Conservation (phyloP, 2,113 vertebrate genomes). For the Lepisosteus oculatus region DNA sequence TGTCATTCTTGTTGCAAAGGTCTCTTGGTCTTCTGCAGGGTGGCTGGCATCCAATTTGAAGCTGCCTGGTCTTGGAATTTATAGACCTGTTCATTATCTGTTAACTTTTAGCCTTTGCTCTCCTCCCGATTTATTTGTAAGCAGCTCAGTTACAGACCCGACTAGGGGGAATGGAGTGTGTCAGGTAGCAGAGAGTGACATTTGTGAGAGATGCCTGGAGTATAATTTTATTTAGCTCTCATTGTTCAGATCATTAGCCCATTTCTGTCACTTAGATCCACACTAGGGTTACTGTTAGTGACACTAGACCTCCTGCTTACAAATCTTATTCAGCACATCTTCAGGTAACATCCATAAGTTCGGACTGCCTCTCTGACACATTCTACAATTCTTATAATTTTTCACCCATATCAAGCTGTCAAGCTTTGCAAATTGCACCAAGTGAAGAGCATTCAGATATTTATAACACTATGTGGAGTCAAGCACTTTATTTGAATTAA, state of each 20-base stretch:
- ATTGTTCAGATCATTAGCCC: slow-evolving; percentile 6
- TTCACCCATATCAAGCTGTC: slow-evolving; percentile 3
- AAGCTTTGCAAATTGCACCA: neutral
- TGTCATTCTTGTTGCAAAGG: neutral
- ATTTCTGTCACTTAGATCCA: slow-evolving; percentile 19
- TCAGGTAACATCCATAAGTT: neutral
- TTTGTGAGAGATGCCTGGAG: slow-evolving; percentile 16
- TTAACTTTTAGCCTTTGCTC: neutral
- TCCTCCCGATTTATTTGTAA: slow-evolving; percentile 4
- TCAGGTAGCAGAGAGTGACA: slow-evolving; percentile 11
- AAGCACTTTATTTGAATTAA: neutral
- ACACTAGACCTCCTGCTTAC: neutral
- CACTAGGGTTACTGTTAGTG: slow-evolving; percentile 9
- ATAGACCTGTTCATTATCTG: slow-evolving; percentile 4
- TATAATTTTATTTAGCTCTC: slow-evolving; percentile 10
- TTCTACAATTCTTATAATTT: slow-evolving; percentile 6
- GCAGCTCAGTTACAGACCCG: neutral
- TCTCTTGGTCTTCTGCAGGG: neutral
- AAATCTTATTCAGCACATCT: slow-evolving; percentile 6
- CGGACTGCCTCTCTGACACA: neutral
- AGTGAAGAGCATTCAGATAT: slow-evolving; percentile 7
- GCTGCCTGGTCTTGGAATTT: slow-evolving; percentile 2
- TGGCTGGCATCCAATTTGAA: slow-evolving; percentile 12
- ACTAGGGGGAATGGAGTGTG: neutral
- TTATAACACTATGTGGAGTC: neutral